phyloP scores from a whole-genome alignment of 2,113 vertebrate genomes.

The Bombycilla garrulus region DNA sequence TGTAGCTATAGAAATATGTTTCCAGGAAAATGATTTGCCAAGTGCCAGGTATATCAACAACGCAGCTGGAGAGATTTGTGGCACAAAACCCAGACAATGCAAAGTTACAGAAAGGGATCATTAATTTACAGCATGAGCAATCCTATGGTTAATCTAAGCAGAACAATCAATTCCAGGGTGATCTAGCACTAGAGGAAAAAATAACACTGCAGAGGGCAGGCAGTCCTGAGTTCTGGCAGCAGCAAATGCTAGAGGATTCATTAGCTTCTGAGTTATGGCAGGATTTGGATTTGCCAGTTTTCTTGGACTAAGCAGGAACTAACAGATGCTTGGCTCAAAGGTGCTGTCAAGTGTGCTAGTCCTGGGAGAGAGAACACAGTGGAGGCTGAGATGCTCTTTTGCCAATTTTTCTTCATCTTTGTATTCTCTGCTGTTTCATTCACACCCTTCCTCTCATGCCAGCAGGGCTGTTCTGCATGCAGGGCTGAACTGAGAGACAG shows the following conservation, averaged over 20 bases:
- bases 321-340: conserved; percentile 13
- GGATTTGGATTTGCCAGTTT: background rate
- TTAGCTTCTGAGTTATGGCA: conserved; percentile 32
- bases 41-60: background rate
- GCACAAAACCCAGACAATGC: background rate
- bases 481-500: background rate
- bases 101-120: conserved; percentile 10
- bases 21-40: conserved; percentile 20
- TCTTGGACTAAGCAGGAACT: background rate
- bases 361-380: background rate
- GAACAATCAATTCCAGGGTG: conserved; percentile 11
- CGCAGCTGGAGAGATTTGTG: background rate
- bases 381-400: background rate
- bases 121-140: conserved; percentile 58
- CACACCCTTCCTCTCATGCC: background rate
- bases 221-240: conserved; percentile 35
- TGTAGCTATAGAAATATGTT: background rate
- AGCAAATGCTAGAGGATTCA: conserved; percentile 11
- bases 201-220: conserved; percentile 6
- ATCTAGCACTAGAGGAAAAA: conserved; percentile 26
- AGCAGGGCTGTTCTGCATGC: fast-evolving
- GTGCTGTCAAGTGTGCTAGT: background rate
- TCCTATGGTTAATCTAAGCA: conserved; percentile 35
- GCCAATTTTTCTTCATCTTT: background rate
- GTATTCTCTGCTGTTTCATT: background rate